Evolutionary conservation across 2,113 vertebrate genomes (phyloP).

Genomic region (Tyto alba): DNA sequence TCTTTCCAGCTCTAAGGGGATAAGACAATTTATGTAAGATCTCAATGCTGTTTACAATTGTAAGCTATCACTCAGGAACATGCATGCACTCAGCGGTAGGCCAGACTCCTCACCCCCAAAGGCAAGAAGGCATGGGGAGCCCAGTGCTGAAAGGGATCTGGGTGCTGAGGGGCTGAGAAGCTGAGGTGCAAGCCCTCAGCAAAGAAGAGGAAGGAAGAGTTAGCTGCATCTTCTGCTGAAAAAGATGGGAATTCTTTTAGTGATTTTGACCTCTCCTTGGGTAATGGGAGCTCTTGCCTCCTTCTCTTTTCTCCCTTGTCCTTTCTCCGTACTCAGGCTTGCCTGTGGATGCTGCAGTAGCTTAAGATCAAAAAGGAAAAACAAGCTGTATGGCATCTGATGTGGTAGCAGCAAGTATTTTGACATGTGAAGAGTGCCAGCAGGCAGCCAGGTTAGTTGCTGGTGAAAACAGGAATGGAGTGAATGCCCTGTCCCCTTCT

Average conservation of each 20-base stretch:
- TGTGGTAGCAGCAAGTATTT: not conserved
- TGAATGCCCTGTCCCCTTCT: not conserved
- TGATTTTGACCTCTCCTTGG: not conserved
- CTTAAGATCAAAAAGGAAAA: not conserved
- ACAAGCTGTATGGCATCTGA: not conserved
- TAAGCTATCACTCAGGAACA: not conserved
- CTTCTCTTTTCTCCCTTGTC: not conserved
- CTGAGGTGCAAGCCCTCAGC: not conserved
- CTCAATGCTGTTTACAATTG: not conserved
- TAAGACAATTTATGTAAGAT: not conserved
- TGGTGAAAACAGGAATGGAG: accelerated
- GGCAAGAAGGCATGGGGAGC: not conserved
- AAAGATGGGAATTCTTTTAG: not conserved
- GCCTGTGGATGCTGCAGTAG: not conserved
- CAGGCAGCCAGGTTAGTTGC: not conserved
- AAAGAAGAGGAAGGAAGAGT: not conserved
- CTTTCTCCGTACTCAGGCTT: not conserved
- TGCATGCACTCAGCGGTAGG: not conserved
- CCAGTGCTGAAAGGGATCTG: not conserved
- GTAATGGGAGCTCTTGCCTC: not conserved
- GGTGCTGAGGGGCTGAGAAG: not conserved
- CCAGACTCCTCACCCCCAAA: not conserved
- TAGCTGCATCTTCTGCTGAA: not conserved
- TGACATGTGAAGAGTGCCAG: not conserved
- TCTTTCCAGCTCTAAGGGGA: not conserved